Base-by-base conservation (phyloP, 2,797 vertebrate genomes). In the Furcifer pardalis region DNA sequence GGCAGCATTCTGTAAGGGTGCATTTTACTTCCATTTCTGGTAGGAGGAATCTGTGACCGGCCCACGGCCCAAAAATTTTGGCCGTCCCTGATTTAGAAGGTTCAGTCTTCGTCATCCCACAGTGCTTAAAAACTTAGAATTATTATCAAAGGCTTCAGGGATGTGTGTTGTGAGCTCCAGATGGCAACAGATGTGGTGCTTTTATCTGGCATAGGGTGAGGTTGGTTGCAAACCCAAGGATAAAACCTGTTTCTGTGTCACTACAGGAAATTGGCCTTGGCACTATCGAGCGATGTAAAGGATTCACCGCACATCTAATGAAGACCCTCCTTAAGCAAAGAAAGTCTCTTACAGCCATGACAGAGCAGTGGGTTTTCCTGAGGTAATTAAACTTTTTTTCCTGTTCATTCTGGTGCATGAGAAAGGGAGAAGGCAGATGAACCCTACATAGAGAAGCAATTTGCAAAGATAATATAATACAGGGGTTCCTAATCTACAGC, bases 301-400 rank as follows among this genome's bases (percentile, higher is more conserved):
- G 99, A 2, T 99, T 99, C 94, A 95, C 98, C 1, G 97, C 97
- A 35, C 98, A 99, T 90, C 96, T 99, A 76, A 96, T 98, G 95
- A 97, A 97, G 94, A 88, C 97, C 83, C 96, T 99, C 2, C 94
- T 98, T 79, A 95, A 81, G 44, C 98, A 99, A 93, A 97, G 98
- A 81, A 92, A 12, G 0, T 95, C 96, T n/a, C 97, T 99, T 69
- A 95, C 97, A 44, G 87, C 76, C 0, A 87, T 99, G 86, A 98
- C 97, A 0, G 96, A 98, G 82, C 97, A 97, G 77, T 99, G 98
- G 97, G 89, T 98, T 87, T 94, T 93, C 37, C 94, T 99, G 85
- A 97, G 99, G 99, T 99, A 94, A 78, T 82, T 83, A n/a, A 5
- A 7, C 27, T 37, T 77, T 17, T 2, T 81, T 76, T 44, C 73